Evolutionary conservation across 2,888 invertebrate species (phyloP).

Genomic region (Nebria brevicollis): DNA sequence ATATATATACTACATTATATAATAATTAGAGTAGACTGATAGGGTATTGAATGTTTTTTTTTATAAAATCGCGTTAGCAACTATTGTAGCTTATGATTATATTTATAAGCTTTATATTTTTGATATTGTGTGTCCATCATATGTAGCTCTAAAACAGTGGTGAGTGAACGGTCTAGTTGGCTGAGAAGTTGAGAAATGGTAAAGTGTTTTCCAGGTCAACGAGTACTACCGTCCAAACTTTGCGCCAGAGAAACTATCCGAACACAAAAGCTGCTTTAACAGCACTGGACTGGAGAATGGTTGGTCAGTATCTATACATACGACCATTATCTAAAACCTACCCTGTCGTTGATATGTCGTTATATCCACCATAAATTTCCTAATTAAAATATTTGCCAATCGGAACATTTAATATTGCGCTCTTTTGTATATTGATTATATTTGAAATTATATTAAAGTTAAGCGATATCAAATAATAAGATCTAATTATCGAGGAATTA

Average conservation of each 20-base stretch:
- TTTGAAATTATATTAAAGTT: too few species aligned
- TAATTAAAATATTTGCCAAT: neutral
- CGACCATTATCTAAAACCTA: neutral
- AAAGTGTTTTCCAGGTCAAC: constrained; percentile 12
- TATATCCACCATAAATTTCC: neutral
- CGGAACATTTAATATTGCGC: neutral
- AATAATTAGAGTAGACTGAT: too few species aligned
- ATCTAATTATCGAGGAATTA: too few species aligned
- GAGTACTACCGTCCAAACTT: neutral
- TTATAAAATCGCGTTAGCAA: too few species aligned
- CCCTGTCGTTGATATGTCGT: neutral
- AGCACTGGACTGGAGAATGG: neutral
- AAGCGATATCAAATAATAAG: too few species aligned
- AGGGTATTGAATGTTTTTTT: too few species aligned
- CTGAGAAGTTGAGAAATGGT: constrained; percentile 14
- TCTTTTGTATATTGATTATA: too few species aligned
- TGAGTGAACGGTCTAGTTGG: neutral
- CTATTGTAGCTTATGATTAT: too few species aligned
- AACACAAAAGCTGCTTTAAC: neutral
- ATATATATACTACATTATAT: too few species aligned
- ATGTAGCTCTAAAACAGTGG: neutral
- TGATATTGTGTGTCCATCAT: neutral
- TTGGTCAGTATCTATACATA: neutral
- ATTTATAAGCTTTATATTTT: neutral
- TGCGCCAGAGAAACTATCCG: neutral